Evolutionary conservation across 2,888 invertebrate genomes (phyloP), one percentile per base, ranked within the genome.

Genomic region (Cinara cedri): DNA sequence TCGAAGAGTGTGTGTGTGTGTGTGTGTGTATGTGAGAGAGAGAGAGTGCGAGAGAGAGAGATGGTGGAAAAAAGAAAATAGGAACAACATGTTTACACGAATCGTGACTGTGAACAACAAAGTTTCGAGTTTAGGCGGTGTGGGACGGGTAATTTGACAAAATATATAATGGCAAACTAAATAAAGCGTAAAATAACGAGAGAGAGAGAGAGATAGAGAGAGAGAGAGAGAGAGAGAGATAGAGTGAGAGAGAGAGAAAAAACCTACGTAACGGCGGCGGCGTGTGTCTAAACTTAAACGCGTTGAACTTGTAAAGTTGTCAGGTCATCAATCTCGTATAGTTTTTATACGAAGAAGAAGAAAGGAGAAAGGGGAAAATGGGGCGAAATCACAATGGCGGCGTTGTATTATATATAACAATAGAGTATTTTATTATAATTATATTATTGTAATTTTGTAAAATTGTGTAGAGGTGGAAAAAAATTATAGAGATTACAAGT

Each of bases 311-410:
- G 49, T 3, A 68, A 78, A 68, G 21, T 34, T 76, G 51, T 26
- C 76, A 42, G 26, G 49, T 60, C 60, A 57, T 68, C 76, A 78
- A 70, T 78, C 57, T 70, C 24, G 13, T 65, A 34, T 34, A 34
- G 13, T 54, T 54, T 19, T 8, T 46, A n/a, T 76, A 21, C 26
- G 9, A 10, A n/a, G 19, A 24, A n/a, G n/a, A 54, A n/a, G 9
- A 54, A 10, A n/a, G 44, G 44, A 75, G 63, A 57, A 57, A n/a
- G n/a, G n/a, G n/a, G n/a, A n/a, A n/a, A n/a, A n/a, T n/a, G n/a
- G n/a, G n/a, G n/a, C n/a, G n/a, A n/a, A 54, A 34, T 44, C 21
- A 11, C 16, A n/a, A n/a, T n/a, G 3, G 46, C 46, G 49, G 26
- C 66, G 57, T 57, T 60, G 34, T 21, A 57, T n/a, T n/a, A n/a